Percentiles rank a stretch among this genome's conserved stretches.
phyloP scores from a whole-genome alignment of 2,888 invertebrate species.

The Eupithecia vulgata region DNA sequence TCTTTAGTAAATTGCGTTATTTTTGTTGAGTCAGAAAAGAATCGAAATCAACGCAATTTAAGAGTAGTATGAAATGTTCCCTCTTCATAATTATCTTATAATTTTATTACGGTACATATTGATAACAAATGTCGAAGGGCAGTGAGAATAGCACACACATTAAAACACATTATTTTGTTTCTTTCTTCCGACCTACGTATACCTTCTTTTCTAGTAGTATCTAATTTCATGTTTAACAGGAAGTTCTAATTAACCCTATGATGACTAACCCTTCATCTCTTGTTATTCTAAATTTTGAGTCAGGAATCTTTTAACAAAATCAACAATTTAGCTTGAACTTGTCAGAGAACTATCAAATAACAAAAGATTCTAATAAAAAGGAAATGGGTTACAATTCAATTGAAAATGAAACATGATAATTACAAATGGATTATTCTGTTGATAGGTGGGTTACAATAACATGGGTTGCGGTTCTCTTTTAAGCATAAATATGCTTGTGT shows the following conservation, averaged over 20 bases:
- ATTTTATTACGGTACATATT: neutral
- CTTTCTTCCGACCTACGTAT: too few relatives aligned
- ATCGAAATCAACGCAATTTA: neutral
- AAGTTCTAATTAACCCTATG: neutral
- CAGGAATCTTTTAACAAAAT: neutral
- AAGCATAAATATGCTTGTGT: too few relatives aligned
- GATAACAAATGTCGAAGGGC: neutral
- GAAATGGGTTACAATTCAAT: neutral
- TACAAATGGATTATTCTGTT: too few relatives aligned
- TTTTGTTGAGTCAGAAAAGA: neutral
- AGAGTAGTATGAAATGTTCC: neutral
- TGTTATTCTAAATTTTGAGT: neutral
- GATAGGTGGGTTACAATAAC: too few relatives aligned
- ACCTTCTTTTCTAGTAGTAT: too few relatives aligned
- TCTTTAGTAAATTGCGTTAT: neutral
- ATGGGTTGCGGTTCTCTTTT: too few relatives aligned
- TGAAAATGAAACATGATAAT: too few relatives aligned
- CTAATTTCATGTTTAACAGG: neutral
- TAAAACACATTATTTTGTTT: neutral
- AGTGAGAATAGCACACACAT: neutral
- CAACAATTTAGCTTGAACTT: neutral
- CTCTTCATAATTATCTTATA: neutral
- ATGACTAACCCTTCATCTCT: neutral
- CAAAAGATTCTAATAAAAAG: neutral
- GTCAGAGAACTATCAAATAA: neutral